phyloP scores from a whole-genome alignment of 2,113 vertebrate species.

The Oceanites oceanicus region DNA sequence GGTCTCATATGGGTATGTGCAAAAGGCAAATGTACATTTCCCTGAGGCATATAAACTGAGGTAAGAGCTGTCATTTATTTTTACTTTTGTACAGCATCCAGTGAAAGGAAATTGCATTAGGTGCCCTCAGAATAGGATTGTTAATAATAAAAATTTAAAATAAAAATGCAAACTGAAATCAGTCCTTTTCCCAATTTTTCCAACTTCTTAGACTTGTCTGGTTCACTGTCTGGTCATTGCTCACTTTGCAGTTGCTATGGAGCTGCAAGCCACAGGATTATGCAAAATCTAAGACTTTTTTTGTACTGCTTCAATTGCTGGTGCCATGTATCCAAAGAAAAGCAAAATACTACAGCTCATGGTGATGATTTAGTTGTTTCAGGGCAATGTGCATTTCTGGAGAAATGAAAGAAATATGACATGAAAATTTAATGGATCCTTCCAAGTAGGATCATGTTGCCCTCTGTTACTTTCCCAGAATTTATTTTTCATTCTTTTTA shows the following conservation, averaged over 20 bases:
- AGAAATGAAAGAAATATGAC: neutral
- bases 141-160: neutral
- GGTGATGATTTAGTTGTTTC: neutral
- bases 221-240: neutral
- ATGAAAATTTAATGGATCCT: neutral
- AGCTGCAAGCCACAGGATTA: neutral
- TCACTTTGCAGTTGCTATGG: neutral
- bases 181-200: neutral
- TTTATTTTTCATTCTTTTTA: neutral
- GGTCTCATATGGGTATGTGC: neutral
- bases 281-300: neutral
- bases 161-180: neutral
- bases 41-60: neutral
- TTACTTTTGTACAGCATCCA: neutral
- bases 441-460: neutral
- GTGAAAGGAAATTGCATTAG: neutral
- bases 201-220: neutral
- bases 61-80: neutral
- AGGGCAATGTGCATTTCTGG: neutral
- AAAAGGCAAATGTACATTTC: neutral
- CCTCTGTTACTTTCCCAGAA: neutral
- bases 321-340: neutral
- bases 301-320: neutral
- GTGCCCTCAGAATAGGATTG: neutral
- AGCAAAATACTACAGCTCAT: neutral